Evolutionary conservation across 2,113 vertebrate genomes (phyloP).

Genomic region (Corydoras maculifer): DNA sequence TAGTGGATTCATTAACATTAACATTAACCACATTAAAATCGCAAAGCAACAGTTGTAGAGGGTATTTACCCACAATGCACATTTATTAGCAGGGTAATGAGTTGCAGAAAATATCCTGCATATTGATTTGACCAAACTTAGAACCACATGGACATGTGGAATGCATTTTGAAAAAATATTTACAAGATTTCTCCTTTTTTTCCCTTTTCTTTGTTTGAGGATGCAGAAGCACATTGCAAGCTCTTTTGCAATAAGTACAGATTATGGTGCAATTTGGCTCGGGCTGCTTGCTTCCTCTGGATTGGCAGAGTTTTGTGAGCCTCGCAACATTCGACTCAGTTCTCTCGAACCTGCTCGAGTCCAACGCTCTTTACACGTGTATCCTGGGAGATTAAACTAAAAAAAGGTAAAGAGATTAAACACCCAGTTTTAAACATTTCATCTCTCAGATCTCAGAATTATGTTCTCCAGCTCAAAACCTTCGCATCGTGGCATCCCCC

Average conservation of each 20-base stretch:
- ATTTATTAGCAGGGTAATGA: too few relatives aligned
- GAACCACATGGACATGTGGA: background rate
- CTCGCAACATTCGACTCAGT: conserved; percentile 36
- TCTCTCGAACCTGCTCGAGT: conserved; percentile 62
- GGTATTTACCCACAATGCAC: too few relatives aligned
- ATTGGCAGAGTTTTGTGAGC: conserved; percentile 51
- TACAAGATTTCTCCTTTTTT: conserved; percentile 28
- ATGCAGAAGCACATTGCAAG: conserved; percentile 36
- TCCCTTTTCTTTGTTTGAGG: conserved; percentile 20
- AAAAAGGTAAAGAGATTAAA: conserved; percentile 43
- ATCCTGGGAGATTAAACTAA: conserved; percentile 59
- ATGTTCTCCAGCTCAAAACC: background rate
- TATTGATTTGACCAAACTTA: background rate
- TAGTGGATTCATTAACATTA: too few relatives aligned
- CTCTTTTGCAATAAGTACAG: conserved; percentile 52
- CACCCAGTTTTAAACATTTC: conserved; percentile 43
- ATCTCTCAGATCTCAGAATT: conserved; percentile 21
- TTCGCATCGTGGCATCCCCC: conserved; percentile 2
- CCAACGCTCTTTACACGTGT: conserved; percentile 63
- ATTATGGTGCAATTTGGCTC: conserved; percentile 56
- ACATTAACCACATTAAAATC: too few relatives aligned
- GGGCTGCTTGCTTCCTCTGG: conserved; percentile 57
- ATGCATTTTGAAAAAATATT: conserved; percentile 32
- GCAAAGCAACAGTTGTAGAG: too few relatives aligned
- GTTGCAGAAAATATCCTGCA: too few relatives aligned